Percentiles rank a stretch among this genome's conserved stretches.
These are phyloP conservation scores for Sarcophaga rosellei DNA, from an alignment of 2,888 invertebrate species.

Conservation along the genomic window DNA sequence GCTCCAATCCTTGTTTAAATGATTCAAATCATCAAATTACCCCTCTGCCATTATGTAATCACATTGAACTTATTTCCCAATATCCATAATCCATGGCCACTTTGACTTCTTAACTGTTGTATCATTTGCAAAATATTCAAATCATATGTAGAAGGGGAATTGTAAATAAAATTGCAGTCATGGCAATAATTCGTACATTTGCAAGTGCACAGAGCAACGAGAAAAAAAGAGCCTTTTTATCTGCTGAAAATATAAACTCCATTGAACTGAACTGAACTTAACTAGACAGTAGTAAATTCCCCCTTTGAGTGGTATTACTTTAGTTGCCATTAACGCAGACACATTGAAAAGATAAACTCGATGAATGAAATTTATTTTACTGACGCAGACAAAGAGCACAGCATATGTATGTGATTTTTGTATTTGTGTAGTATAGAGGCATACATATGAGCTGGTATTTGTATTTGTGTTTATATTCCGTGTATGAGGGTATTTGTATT, in stretches of 20 bases:
- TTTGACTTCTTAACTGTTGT: no score
- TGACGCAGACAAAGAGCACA: no score
- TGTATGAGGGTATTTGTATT: slow-evolving; percentile 5
- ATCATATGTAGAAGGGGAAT: neutral
- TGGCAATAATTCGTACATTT: slow-evolving; percentile 21
- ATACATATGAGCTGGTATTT: neutral
- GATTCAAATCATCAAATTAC: no score
- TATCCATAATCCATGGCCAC: no score
- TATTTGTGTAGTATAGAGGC: neutral
- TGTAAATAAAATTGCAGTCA: neutral
- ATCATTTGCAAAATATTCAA: no score
- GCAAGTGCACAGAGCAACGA: neutral
- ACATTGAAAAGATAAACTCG: slow-evolving; percentile 23
- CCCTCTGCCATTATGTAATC: no score
- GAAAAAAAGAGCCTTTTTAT: slow-evolving; percentile 21
- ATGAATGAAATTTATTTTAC: slow-evolving; percentile 1
- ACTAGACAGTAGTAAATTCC: slow-evolving; percentile 20
- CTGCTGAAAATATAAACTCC: neutral
- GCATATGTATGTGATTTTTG: no score
- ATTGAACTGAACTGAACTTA: neutral
- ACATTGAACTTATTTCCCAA: no score
- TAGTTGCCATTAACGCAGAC: slow-evolving; percentile 24
- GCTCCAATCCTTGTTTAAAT: no score
- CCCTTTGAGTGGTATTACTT: slow-evolving; percentile 28
- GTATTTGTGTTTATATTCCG: neutral